Conservation (phyloP, 2,113 vertebrate species). For the Melanocharis versteri region DNA sequence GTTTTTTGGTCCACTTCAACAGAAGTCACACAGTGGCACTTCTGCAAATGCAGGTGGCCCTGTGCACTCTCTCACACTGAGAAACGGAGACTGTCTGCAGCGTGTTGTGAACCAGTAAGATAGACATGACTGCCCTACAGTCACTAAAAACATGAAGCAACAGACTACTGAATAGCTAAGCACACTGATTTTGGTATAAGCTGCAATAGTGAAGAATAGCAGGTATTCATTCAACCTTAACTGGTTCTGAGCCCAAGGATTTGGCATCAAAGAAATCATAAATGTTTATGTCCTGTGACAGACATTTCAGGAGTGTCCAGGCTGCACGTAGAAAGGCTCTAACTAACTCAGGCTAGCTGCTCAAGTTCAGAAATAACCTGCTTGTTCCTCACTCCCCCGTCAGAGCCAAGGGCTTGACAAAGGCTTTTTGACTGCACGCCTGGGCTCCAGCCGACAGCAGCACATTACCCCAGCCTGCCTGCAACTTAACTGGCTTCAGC, state of each 20-base stretch:
- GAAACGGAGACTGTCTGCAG: background rate
- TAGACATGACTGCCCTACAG: background rate
- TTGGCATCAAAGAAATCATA: background rate
- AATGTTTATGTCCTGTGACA: conserved; percentile 15
- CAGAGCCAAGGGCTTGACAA: conserved; percentile 27
- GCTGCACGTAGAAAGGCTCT: conserved; percentile 6
- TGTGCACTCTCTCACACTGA: background rate
- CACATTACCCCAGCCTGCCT: background rate
- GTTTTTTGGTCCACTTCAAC: background rate
- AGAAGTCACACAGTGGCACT: background rate
- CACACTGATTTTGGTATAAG: background rate
- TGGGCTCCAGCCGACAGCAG: conserved; percentile 16
- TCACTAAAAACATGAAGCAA: background rate
- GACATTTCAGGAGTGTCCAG: background rate
- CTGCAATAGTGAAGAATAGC: background rate
- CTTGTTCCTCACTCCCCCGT: background rate
- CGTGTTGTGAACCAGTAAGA: background rate
- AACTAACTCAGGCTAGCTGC: background rate
- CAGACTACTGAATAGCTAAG: background rate
- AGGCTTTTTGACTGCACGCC: background rate
- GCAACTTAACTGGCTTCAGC: background rate
- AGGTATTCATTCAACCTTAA: background rate
- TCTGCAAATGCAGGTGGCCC: background rate
- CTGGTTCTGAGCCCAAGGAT: background rate
- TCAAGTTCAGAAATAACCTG: conserved; percentile 31